Evolutionary conservation across 2,888 invertebrate genomes (phyloP).

Genomic region (Drosophila yooni): DNA sequence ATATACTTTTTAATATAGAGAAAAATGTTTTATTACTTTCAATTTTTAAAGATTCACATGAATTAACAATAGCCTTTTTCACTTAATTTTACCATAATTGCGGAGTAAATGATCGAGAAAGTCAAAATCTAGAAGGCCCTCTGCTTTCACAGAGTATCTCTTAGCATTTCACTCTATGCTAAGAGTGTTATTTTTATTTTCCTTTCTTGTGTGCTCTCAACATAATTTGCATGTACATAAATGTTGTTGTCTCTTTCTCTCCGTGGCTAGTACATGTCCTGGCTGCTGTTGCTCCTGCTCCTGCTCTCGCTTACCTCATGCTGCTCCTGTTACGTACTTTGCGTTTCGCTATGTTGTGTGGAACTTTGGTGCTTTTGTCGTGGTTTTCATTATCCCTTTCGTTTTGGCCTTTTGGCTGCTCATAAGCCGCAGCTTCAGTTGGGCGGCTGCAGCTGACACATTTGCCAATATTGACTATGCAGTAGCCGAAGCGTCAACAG

Average conservation of each 20-base stretch:
- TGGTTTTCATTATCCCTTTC: slow-evolving; percentile 79
- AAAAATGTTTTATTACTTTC: neutral
- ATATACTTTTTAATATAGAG: neutral
- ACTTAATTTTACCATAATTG: neutral
- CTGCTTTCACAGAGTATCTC: slow-evolving; percentile 2
- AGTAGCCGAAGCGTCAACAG: slow-evolving; percentile 27
- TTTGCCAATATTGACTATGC: slow-evolving; percentile 79
- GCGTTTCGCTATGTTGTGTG: slow-evolving; percentile 48
- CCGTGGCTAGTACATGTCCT: slow-evolving; percentile 37
- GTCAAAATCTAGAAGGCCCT: neutral
- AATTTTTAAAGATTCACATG: neutral
- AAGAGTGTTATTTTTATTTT: neutral
- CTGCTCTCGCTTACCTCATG: neutral
- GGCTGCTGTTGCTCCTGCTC: slow-evolving; percentile 24
- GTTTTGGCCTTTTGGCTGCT: slow-evolving; percentile 65
- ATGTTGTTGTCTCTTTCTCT: slow-evolving; percentile 24
- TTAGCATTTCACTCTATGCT: neutral
- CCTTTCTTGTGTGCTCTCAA: slow-evolving; percentile 18
- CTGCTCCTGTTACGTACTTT: slow-evolving; percentile 8
- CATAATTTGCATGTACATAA: slow-evolving; percentile 52
- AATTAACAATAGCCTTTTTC: neutral
- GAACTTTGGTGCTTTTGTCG: slow-evolving; percentile 76
- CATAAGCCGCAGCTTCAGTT: slow-evolving; percentile 55
- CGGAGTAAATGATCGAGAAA: neutral
- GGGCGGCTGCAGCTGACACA: slow-evolving; percentile 74